Evolutionary conservation across 2,888 invertebrate genomes (phyloP).

Genomic region (Spodoptera littoralis): DNA sequence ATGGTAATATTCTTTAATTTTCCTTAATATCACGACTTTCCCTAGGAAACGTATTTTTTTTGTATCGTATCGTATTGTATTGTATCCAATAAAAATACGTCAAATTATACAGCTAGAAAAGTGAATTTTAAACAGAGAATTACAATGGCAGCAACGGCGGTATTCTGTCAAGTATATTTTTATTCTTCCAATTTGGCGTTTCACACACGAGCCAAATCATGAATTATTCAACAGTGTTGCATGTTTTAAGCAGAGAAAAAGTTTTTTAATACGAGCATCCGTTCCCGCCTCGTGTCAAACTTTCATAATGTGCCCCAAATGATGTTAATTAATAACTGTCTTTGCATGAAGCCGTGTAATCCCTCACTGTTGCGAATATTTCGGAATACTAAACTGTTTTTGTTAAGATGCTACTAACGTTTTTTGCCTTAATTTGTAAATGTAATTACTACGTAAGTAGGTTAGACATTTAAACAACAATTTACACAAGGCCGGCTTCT

Average conservation of each 20-base stretch:
- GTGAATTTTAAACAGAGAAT: slow-evolving; percentile 21
- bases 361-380: slow-evolving; percentile 39
- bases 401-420: slow-evolving; percentile 22
- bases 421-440: slow-evolving; percentile 33
- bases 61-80: too few relatives aligned
- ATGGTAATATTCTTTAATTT: too few relatives aligned
- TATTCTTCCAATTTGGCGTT: slow-evolving; percentile 59
- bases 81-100: not conserved
- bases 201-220: slow-evolving; percentile 59
- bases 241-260: slow-evolving; percentile 65
- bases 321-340: slow-evolving; percentile 59
- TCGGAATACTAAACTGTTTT: slow-evolving; percentile 30
- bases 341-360: slow-evolving; percentile 47
- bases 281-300: slow-evolving; percentile 57
- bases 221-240: slow-evolving; percentile 67
- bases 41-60: too few relatives aligned
- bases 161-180: slow-evolving; percentile 56
- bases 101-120: slow-evolving; percentile 4
- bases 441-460: slow-evolving; percentile 19
- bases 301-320: slow-evolving; percentile 63
- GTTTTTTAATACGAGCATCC: slow-evolving; percentile 66
- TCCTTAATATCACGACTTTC: too few relatives aligned
- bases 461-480: slow-evolving; percentile 21
- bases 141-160: slow-evolving; percentile 22
- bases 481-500: slow-evolving; percentile 15